Percentiles rank a stretch among this genome's conserved stretches.
These are phyloP conservation scores for Nematolebias whitei DNA, from an alignment of 2,113 vertebrate genomes.

Conservation along the genomic window DNA sequence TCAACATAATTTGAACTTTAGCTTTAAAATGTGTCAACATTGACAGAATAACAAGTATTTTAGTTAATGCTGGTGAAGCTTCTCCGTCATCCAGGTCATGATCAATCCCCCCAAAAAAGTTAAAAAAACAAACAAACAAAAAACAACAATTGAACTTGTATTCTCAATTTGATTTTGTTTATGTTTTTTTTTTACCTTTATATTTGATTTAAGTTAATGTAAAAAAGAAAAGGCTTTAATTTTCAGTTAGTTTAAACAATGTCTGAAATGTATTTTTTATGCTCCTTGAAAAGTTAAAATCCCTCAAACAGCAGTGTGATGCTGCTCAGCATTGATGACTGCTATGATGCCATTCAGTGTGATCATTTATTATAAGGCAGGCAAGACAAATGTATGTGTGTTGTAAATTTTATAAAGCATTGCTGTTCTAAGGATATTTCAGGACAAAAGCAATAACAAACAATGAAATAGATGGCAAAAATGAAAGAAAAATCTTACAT, in stretches of 20 bases:
- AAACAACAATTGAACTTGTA: too few relatives aligned
- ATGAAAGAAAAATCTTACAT: too few relatives aligned
- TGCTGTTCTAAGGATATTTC: not conserved
- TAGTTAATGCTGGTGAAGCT: slow-evolving; percentile 9
- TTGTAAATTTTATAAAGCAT: not conserved
- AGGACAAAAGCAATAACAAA: not conserved
- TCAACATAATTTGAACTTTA: slow-evolving; percentile 39
- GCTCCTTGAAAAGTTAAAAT: not conserved
- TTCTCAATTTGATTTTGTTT: too few relatives aligned
- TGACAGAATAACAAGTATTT: slow-evolving; percentile 39
- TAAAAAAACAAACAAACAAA: too few relatives aligned
- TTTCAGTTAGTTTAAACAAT: not conserved
- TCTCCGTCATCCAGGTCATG: too few relatives aligned
- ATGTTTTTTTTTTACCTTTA: too few relatives aligned
- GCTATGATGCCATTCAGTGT: not conserved
- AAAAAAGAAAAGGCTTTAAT: slow-evolving; percentile 17
- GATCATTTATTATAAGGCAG: slow-evolving; percentile 13
- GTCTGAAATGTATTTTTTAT: not conserved
- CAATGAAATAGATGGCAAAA: not conserved
- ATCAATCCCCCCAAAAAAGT: too few relatives aligned
- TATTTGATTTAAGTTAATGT: slow-evolving; percentile 28
- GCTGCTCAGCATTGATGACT: not conserved
- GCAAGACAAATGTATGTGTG: not conserved
- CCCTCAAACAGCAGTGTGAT: not conserved
- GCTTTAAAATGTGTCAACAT: slow-evolving; percentile 45